phyloP scores from a whole-genome alignment of 2,797 vertebrate species.

The Erethizon dorsatum region DNA sequence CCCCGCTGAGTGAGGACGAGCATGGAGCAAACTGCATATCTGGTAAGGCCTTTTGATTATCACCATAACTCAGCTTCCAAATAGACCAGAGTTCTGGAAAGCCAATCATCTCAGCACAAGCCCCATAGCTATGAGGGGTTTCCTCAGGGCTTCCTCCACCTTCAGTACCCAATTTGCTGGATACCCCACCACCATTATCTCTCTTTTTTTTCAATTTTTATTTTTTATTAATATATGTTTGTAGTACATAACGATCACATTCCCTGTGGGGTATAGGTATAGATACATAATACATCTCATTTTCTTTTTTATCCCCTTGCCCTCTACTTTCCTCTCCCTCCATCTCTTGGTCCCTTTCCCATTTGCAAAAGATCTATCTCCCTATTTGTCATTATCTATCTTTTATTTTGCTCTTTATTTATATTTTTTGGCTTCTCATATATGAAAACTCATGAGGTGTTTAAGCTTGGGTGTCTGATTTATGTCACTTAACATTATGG shows the following conservation, averaged over 20 bases:
- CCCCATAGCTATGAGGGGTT: not conserved
- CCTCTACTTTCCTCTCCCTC: not conserved
- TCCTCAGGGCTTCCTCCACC: not conserved
- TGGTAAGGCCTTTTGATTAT: not conserved
- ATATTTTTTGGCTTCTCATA: not conserved
- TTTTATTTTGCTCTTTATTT: not conserved
- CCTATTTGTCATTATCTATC: not conserved
- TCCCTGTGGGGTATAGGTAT: not conserved
- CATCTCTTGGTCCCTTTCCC: not conserved
- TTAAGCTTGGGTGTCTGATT: not conserved
- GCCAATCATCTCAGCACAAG: not conserved
- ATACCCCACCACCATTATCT: not conserved
- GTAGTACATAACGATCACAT: not conserved
- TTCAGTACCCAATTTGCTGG: not conserved
- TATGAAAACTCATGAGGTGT: not conserved
- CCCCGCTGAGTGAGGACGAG: not conserved
- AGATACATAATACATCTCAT: not conserved
- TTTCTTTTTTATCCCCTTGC: not conserved
- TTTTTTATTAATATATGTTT: not conserved
- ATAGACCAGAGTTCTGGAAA: not conserved
- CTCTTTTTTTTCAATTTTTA: not conserved
- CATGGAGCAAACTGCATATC: not conserved
- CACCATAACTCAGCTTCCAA: constrained; percentile 11
- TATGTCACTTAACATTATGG: not conserved
- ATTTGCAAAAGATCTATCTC: not conserved